Evolutionary conservation across 2,888 invertebrate genomes (phyloP), one percentile per base, ranked within the genome.

Genomic region (Onthophagus sagittarius): DNA sequence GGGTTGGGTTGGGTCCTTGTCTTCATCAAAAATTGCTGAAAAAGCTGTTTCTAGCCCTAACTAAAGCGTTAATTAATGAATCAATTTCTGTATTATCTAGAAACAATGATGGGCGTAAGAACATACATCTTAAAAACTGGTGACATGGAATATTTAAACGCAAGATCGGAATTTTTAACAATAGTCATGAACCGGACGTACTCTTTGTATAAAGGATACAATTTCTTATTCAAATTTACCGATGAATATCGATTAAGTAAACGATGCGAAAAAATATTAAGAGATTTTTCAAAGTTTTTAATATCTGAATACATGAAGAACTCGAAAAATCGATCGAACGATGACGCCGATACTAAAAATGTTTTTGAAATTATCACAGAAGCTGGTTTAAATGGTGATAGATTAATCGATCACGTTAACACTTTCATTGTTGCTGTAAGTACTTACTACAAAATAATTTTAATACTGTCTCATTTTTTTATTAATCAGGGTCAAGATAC

Each of bases 401-500:
- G 70, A 32, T 2, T 72, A 13, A 69, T 63, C 3, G 74, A 74
- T 53, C 74, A 74, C 39, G 63, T 74, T 15, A 64, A 64, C 39
- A 74, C 74, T 9, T 74, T 74, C 15, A 69, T 74, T 69, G 71
- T 72, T 63, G 74, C 74, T 23, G 74, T 74, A 64, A 70, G 74
- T 70, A 71, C 15, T 63, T 63, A 62, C 62, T 15, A 67, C 6
- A 23, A 15, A 15, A 65, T 23, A 23, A 13, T 31, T 14, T 5
- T n/a, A 14, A 53, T 62, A 70, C 33, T 14, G 39, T 39, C n/a
- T n/a, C n/a, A n/a, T n/a, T n/a, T n/a, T n/a, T 62, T 39, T 1
- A 15, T 53, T 23, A 5, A 15, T 13, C 7, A 86, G 86, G 89
- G 88, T 0, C 87, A 89, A 75, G 88, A 89, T 74, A 89, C 89